Percentiles rank a stretch among this genome's conserved stretches.
These are phyloP conservation scores for Nothoprocta pentlandii DNA, from an alignment of 2,113 vertebrate genomes.

Conservation along the genomic window DNA sequence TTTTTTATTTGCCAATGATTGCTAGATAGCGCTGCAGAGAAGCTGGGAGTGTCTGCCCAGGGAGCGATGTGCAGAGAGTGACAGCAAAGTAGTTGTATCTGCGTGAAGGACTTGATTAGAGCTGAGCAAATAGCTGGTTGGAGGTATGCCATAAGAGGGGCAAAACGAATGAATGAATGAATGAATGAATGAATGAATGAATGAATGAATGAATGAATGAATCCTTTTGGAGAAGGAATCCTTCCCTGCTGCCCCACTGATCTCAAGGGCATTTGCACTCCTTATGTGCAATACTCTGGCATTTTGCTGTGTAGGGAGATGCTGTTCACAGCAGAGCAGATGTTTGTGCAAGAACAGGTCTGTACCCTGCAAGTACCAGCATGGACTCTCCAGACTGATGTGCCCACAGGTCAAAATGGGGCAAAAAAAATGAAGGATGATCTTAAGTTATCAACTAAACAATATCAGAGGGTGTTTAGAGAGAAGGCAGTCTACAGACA, in stretches of 20 bases:
- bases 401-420: background rate
- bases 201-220: too few relatives aligned
- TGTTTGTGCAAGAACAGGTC: background rate
- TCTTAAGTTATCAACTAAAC: background rate
- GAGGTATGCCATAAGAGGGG: background rate
- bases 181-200: too few relatives aligned
- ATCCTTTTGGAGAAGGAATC: too few relatives aligned
- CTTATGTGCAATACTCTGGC: background rate
- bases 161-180: background rate
- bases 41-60: background rate
- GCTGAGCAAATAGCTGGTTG: background rate
- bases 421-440: background rate
- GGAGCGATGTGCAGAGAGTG: background rate
- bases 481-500: background rate
- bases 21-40: background rate
- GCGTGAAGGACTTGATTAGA: background rate
- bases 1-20: background rate
- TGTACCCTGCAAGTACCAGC: background rate
- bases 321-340: background rate
- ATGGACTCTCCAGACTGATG: background rate
- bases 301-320: background rate
- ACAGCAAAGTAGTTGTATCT: background rate
- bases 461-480: background rate
- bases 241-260: rapidly evolving
- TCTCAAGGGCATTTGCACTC: rapidly evolving